Evolutionary conservation across 2,113 vertebrate species (phyloP), one percentile per base, ranked within the genome.

Genomic region (Anguilla japonica): DNA sequence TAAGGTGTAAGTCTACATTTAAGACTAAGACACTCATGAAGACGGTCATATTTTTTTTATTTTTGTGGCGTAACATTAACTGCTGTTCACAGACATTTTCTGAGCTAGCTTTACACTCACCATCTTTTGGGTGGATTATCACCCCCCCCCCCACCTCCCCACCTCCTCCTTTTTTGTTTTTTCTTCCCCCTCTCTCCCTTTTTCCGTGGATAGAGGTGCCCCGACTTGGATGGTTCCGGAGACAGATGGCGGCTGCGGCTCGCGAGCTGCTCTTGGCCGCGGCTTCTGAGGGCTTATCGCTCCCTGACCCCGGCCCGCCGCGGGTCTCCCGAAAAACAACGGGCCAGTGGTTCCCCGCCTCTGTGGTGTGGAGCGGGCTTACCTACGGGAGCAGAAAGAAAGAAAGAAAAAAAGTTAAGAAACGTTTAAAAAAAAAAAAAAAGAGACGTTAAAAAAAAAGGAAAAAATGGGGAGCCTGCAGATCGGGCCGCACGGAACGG

Each of bases 321-420:
- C 81, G 43, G 50, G 8, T 53, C 13, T 85, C 89, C 86, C 87
- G 88, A 91, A 91, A 91, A 91, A 91, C 87, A 88, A 89, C 71
- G 71, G 34, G 90, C 93, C 89, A 91, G 84, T 90, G 90, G 92
- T 91, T 94, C 90, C 90, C 89, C 90, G 92, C 92, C 92, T 92
- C 92, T 90, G 85, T 71, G 50, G 43, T 14, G 50, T 14, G 80
- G 75, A 86, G 92, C 57, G 20, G 79, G 60, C 29, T 90, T 90
- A 92, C 91, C 89, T 92, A 85, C 84, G 89, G 87, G 91, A 91
- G 90, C 85, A 3, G 80, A 34, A 34, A 34, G 34, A 34, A 34
- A 34, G 34, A 34, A 34, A 34, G 34, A 34, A 34, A 34, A 34
- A 34, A 34, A 34, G 34, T 34, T 34, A 34, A 34, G 34, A 34